Conservation (phyloP, 2,888 invertebrate species). For the Dendrolimus pini region DNA sequence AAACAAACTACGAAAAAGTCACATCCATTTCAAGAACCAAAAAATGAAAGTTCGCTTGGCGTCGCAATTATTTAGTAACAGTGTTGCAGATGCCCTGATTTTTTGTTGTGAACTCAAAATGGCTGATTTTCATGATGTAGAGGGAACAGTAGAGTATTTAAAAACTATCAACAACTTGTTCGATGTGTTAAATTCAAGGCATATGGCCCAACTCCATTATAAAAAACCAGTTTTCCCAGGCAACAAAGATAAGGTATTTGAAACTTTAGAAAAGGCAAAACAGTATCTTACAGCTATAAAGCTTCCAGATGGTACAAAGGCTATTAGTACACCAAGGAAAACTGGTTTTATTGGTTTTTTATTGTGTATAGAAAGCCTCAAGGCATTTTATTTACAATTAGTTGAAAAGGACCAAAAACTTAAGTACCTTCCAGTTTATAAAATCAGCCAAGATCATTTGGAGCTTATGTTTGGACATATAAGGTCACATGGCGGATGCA, state of each 20-base stretch:
- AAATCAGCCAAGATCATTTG: not conserved
- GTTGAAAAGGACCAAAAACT: not conserved
- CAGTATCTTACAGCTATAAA: conserved; percentile 10
- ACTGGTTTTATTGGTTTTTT: conserved; percentile 25
- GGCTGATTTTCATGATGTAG: too few species aligned
- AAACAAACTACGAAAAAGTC: conserved; percentile 2
- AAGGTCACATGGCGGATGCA: not conserved
- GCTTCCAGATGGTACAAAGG: conserved; percentile 13
- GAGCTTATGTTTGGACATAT: not conserved
- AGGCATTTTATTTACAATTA: not conserved
- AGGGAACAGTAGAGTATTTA: too few species aligned
- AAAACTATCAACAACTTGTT: too few species aligned
- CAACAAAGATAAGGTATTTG: not conserved
- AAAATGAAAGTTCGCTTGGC: too few species aligned
- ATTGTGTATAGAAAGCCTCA: conserved; percentile 12
- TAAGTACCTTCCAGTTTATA: not conserved
- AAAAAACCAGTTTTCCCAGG: conserved; percentile 6
- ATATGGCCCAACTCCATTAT: conserved; percentile 4
- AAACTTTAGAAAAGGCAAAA: conserved; percentile 2
- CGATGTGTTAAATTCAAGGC: conserved; percentile 2
- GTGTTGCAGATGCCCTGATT: too few species aligned
- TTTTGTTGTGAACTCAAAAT: too few species aligned
- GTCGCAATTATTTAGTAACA: too few species aligned
- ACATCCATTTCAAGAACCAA: conserved; percentile 5
- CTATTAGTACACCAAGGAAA: conserved; percentile 9